Evolutionary conservation across 2,888 invertebrate species (phyloP), one percentile per base, ranked within the genome.

Genomic region (Oligia fasciuncula): DNA sequence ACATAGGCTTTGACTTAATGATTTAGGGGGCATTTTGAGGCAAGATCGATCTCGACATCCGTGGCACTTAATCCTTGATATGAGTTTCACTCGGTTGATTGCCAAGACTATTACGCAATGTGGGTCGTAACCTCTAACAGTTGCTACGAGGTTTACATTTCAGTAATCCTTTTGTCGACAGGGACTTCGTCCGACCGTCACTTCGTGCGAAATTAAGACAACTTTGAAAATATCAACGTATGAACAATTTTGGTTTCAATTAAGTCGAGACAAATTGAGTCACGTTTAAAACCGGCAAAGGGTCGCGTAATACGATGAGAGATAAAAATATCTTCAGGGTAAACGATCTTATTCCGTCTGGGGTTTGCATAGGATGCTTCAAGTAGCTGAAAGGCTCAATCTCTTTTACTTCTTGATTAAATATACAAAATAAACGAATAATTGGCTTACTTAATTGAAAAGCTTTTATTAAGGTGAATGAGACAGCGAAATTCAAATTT

Each of bases 61-160:
- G 83, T 83, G 84, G 77, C 79, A 88, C 84, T 90, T 94, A 94
- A 95, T 94, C 94, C 92, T 89, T 89, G 91, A 91, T 94, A 93
- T 94, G 93, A 95, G 93, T 93, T 93, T 81, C 90, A 91, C 91
- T 90, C 88, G 90, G 91, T 91, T 91, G 91, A 92, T 92, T 88
- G 88, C 85, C 77, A 84, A 90, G 88, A 85, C 85, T 87, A 86
- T 90, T 87, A 90, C 86, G 83, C 75, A 85, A 87, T 89, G 89
- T 88, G 87, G 90, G 86, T 87, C 85, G 86, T 84, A 85, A 89
- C 86, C 79, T 82, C 87, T 85, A 86, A 88, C 87, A 86, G 87
- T 88, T 85, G 83, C 81, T 82, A 85, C 84, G 88, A 85, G 89
- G 91, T 91, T 92, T 93, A 92, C 87, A 88, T 86, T 84, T 86